Evolutionary conservation across 2,888 invertebrate species (phyloP).

Genomic region (Stenolophus ochropezus): DNA sequence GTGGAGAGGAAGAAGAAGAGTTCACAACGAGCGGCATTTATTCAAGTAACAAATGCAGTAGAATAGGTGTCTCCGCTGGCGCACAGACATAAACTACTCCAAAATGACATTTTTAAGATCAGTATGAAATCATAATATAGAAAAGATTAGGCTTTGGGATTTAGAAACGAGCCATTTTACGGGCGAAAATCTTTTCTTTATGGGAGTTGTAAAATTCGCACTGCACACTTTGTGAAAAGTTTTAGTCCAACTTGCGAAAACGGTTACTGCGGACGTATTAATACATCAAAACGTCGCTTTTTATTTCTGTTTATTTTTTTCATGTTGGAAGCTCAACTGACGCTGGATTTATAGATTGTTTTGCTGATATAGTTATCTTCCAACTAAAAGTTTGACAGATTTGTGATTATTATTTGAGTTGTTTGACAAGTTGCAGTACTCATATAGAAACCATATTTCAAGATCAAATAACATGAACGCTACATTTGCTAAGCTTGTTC

Average conservation of each 20-base stretch:
- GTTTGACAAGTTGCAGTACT: not conserved
- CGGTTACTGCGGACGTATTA: slow-evolving; percentile 35
- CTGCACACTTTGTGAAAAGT: slow-evolving; percentile 38
- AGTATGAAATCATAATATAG: slow-evolving; percentile 58
- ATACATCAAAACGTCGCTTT: slow-evolving; percentile 21
- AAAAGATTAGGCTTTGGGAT: slow-evolving; percentile 55
- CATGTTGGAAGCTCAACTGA: slow-evolving; percentile 5
- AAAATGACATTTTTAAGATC: slow-evolving; percentile 54
- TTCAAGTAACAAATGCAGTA: slow-evolving; percentile 42
- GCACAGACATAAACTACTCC: slow-evolving; percentile 41
- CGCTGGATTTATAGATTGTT: slow-evolving; percentile 28
- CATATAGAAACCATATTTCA: not conserved
- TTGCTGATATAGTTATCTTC: slow-evolving; percentile 8
- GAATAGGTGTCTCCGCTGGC: slow-evolving; percentile 42
- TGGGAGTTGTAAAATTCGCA: slow-evolving; percentile 48
- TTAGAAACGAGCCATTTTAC: slow-evolving; percentile 53
- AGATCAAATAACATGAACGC: not conserved
- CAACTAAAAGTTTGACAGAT: slow-evolving; percentile 1
- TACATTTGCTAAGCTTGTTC: not conserved
- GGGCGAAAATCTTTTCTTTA: slow-evolving; percentile 54
- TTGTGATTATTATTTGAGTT: not conserved
- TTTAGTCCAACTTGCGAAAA: slow-evolving; percentile 20
- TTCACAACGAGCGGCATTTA: slow-evolving; percentile 41
- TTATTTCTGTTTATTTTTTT: slow-evolving; percentile 18
- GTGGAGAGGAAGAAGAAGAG: slow-evolving; percentile 25